Evolutionary conservation across 1,140 invertebrate species (phyloP).

Genomic region (Hyphantria cunea): DNA sequence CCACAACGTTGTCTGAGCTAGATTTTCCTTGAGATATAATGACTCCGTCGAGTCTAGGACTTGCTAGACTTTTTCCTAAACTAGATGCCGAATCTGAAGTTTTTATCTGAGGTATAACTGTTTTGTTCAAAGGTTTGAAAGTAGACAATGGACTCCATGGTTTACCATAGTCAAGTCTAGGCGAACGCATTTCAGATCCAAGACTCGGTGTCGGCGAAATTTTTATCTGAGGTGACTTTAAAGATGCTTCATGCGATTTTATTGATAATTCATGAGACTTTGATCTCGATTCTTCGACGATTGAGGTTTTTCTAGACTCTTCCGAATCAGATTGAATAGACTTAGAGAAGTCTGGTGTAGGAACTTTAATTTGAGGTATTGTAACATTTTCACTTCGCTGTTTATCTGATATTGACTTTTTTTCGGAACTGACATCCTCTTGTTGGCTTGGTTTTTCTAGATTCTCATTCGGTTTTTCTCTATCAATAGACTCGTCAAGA

Average conservation of each 20-base stretch:
- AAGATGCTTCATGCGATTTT: slow-evolving; percentile 44
- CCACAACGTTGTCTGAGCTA: slow-evolving; percentile 70
- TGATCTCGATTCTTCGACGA: slow-evolving; percentile 55
- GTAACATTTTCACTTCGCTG: slow-evolving; percentile 42
- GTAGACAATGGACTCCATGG: slow-evolving; percentile 66
- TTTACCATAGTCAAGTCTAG: slow-evolving; percentile 62
- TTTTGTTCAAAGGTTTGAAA: slow-evolving; percentile 65
- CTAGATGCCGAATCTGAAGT: slow-evolving; percentile 62
- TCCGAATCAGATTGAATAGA: slow-evolving; percentile 58
- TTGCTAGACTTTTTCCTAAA: slow-evolving; percentile 57
- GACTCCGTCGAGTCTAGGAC: slow-evolving; percentile 70
- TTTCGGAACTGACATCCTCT: slow-evolving; percentile 48
- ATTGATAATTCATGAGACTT: slow-evolving; percentile 49
- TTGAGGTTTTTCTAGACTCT: slow-evolving; percentile 54
- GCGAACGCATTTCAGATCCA: slow-evolving; percentile 59
- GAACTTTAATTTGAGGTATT: slow-evolving; percentile 73
- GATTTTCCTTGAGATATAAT: slow-evolving; percentile 74
- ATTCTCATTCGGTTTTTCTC: slow-evolving; percentile 33
- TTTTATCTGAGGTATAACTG: slow-evolving; percentile 51
- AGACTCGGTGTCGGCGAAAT: slow-evolving; percentile 59
- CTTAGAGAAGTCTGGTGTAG: slow-evolving; percentile 63
- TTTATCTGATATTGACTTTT: slow-evolving; percentile 35
- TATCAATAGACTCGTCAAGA: slow-evolving; percentile 59
- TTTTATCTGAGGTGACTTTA: slow-evolving; percentile 53
- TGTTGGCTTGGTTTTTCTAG: slow-evolving; percentile 41